phyloP scores from a whole-genome alignment of 2,113 vertebrate species.

The Willisornis vidua region DNA sequence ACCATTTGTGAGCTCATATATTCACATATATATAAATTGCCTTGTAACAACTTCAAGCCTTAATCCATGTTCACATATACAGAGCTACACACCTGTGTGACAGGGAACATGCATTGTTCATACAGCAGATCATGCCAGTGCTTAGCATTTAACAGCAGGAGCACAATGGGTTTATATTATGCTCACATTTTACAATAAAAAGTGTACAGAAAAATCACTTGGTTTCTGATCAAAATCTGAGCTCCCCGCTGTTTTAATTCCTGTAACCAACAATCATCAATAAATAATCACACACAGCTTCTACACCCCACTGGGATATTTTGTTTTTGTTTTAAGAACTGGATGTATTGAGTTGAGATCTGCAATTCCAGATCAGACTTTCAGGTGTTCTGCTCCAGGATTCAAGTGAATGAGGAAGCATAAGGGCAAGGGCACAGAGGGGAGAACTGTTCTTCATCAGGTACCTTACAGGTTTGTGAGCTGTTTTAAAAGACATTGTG shows the following conservation, averaged over 20 bases:
- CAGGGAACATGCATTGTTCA: background rate
- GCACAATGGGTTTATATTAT: background rate
- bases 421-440: background rate
- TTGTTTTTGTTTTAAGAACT: slow-evolving; percentile 3
- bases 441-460: background rate
- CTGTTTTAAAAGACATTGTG: background rate
- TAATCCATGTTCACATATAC: background rate
- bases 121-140: background rate
- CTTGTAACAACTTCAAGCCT: background rate
- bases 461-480: background rate
- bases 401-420: background rate
- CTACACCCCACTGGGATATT: slow-evolving; percentile 9
- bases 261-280: slow-evolving; percentile 56
- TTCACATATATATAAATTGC: background rate
- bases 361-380: background rate
- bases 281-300: slow-evolving; percentile 47
- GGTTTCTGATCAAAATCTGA: slow-evolving; percentile 56
- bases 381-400: background rate
- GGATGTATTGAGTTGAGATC: background rate
- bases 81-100: background rate
- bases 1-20: background rate
- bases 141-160: background rate
- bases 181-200: slow-evolving; percentile 45
- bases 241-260: slow-evolving; percentile 57
- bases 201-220: slow-evolving; percentile 12